phyloP scores from a whole-genome alignment of 2,797 vertebrate species.

The Lemur catta region DNA sequence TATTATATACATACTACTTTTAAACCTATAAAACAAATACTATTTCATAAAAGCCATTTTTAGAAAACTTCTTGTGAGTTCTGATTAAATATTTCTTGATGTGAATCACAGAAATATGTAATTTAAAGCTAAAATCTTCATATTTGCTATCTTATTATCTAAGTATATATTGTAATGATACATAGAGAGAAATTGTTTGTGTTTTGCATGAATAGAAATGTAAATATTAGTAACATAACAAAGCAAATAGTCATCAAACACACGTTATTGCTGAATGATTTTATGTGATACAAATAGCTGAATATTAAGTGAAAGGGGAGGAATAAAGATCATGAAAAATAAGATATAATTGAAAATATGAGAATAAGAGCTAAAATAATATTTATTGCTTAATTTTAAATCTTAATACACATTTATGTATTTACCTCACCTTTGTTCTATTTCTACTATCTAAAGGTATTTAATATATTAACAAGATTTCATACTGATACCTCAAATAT shows the following conservation, averaged over 20 bases:
- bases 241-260: not conserved
- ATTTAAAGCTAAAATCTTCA: not conserved
- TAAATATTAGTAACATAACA: not conserved
- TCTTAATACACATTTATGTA: not conserved
- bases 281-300: not conserved
- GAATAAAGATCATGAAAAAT: not conserved
- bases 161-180: not conserved
- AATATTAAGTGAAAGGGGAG: not conserved
- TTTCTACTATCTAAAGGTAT: not conserved
- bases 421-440: not conserved
- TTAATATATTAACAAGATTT: not conserved
- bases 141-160: not conserved
- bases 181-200: not conserved
- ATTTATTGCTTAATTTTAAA: not conserved
- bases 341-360: not conserved
- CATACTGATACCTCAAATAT: not conserved
- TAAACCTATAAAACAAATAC: not conserved
- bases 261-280: not conserved
- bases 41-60: not conserved
- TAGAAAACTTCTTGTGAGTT: not conserved
- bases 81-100: not conserved
- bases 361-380: not conserved
- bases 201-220: not conserved
- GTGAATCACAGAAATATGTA: not conserved
- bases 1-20: not conserved